Conservation (phyloP, 2,888 invertebrate species). For the Eupithecia abbreviata region DNA sequence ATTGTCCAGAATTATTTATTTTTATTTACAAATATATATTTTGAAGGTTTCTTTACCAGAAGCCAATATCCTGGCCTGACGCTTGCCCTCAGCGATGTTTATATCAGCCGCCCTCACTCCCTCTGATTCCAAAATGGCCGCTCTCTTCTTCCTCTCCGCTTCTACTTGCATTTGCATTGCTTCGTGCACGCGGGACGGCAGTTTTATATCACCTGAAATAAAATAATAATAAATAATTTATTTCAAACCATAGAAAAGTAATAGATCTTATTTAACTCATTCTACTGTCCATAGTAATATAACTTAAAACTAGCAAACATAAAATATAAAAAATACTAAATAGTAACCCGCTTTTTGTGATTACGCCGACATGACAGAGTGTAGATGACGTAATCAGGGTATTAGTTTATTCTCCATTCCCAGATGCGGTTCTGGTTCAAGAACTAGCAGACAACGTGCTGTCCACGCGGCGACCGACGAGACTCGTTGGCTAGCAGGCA, state of each 20-base stretch:
- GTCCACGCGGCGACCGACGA: neutral
- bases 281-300: no score
- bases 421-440: neutral
- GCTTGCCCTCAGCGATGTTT: slow-evolving; percentile 98
- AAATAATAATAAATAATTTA: neutral
- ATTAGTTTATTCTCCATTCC: neutral
- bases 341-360: no score
- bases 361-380: no score
- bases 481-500: neutral
- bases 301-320: no score
- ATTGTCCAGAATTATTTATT: no score
- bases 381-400: no score
- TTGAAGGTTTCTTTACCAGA: slow-evolving; percentile 84
- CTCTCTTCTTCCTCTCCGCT: slow-evolving; percentile 98
- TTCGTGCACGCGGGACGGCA: slow-evolving; percentile 96
- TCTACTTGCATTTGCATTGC: slow-evolving; percentile 99
- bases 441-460: neutral
- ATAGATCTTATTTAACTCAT: no score
- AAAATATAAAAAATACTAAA: no score
- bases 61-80: slow-evolving; percentile 94
- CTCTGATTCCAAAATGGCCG: slow-evolving; percentile 98
- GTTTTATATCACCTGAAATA: slow-evolving; percentile 91
- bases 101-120: slow-evolving; percentile 96
- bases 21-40: neutral
- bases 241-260: no score